Percentiles rank a stretch among this genome's conserved stretches.
Conservation (phyloP, 2,888 invertebrate species). For the Leptinotarsa rubiginosa region DNA sequence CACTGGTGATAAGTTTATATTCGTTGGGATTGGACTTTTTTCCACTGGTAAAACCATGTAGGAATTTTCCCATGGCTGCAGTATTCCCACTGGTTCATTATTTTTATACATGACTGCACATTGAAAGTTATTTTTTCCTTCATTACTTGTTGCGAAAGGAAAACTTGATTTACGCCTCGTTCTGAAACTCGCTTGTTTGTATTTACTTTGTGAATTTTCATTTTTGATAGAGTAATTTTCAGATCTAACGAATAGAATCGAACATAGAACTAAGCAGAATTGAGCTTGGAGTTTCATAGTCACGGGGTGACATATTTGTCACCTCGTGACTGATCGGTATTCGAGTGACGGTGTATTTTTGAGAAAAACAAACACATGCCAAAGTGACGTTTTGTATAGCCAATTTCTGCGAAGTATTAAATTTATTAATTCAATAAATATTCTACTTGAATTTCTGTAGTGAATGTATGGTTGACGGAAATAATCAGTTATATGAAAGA, state of each 20-base stretch:
- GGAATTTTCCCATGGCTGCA: conserved; percentile 53
- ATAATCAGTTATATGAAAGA: too few species aligned
- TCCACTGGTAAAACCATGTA: conserved; percentile 52
- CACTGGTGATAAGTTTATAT: conserved; percentile 43
- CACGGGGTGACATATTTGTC: conserved; percentile 1
- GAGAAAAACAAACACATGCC: too few species aligned
- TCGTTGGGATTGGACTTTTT: conserved; percentile 50
- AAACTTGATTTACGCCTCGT: not conserved
- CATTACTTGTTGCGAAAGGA: conserved; percentile 5
- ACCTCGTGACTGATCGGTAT: not conserved
- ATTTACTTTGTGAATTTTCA: not conserved
- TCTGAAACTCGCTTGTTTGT: not conserved
- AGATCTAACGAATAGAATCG: not conserved
- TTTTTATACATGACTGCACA: conserved; percentile 55
- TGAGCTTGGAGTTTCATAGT: not conserved
- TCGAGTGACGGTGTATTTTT: too few species aligned
- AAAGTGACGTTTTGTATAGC: too few species aligned
- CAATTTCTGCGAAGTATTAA: too few species aligned
- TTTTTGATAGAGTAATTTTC: not conserved
- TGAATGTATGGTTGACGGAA: too few species aligned
- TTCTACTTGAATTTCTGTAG: too few species aligned
- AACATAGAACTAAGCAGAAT: not conserved
- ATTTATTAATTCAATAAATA: too few species aligned
- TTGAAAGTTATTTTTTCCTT: conserved; percentile 16
- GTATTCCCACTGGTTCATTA: conserved; percentile 54